Percentiles rank a stretch among this genome's conserved stretches.
Evolutionary conservation across 2,797 vertebrate genomes (phyloP).

Genomic region (Cynodonichthys magdalenae): DNA sequence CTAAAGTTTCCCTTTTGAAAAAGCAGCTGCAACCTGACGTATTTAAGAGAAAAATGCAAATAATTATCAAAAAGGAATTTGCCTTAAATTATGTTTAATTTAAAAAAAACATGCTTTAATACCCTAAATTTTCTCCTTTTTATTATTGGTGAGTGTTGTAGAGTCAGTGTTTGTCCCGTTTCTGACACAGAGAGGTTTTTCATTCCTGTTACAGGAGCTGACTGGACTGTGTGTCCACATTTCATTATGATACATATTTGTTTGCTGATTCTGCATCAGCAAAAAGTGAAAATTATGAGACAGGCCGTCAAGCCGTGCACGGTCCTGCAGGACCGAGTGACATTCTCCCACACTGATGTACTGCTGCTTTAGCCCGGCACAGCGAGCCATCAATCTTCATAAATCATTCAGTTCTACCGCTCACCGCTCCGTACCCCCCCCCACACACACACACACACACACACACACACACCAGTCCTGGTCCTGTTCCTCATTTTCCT

Average conservation of each 20-base stretch:
- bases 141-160: no score
- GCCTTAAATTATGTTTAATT: no score
- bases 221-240: not conserved
- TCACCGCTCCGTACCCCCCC: slow-evolving; percentile 39
- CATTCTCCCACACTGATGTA: slow-evolving; percentile 45
- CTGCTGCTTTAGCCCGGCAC: slow-evolving; percentile 37
- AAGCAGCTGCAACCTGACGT: no score
- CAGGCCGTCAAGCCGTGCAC: slow-evolving; percentile 4
- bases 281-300: slow-evolving; percentile 23
- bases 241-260: slow-evolving; percentile 26
- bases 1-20: no score
- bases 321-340: slow-evolving; percentile 46
- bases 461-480: slow-evolving; percentile 21
- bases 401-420: slow-evolving; percentile 67
- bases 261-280: slow-evolving; percentile 38
- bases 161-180: no score
- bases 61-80: no score
- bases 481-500: slow-evolving; percentile 10
- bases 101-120: no score
- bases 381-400: slow-evolving; percentile 66
- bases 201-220: slow-evolving; percentile 3
- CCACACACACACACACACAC: slow-evolving; percentile 18
- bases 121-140: no score
- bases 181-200: not conserved
- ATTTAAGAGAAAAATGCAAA: no score